Evolutionary conservation across 92 coral and sea anemone species (phyloP), one percentile per base, ranked within the genome.

Genomic region (Palythoa heliodiscus): DNA sequence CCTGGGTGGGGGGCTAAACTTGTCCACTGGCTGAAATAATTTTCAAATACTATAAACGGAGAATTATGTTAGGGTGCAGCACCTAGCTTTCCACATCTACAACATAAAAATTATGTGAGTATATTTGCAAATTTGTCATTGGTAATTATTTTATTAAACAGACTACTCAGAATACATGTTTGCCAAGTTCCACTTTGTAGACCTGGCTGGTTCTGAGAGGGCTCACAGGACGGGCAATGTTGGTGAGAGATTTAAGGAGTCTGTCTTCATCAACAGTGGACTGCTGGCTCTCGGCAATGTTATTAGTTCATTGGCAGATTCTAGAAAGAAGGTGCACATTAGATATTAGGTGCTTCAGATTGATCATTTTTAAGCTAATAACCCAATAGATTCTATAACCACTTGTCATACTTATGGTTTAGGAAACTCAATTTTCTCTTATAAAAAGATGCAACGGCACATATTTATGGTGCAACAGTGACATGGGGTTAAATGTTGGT

Each of bases 181-280:
- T 43, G 93, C 99, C 71, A 96, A 96, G 88, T 96, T 96, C n/a
- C 99, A 96, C 70, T 92, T 96, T 76, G 99, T 96, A 16, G 99
- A 96, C 68, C 90, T 96, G 76, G 99, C 99, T 79, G 99, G 99
- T 15, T 96, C 99, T 9, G 99, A 96, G 86, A 83, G 98, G 19
- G 99, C 94, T 1, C 93, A 94, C 86, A 89, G 99, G 39, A 96
- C 99, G 17, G 99, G 99, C 2, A 96, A 96, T 86, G 99, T 96
- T 54, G 99, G 99, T 4, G 99, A 96, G 86, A 83, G 99, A 55
- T 96, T 96, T 80, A 96, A 96, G 61, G 99, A 96, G 86, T 94
- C 98, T 71, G 97, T 96, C 40, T 92, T 89, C 86, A 96, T 96
- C 55, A 96, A 96, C 92, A 94, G 94, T 60, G 99, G 99, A 5